Base-by-base conservation (phyloP, 1,140 invertebrate genomes). In the Papilio polyxenes region DNA sequence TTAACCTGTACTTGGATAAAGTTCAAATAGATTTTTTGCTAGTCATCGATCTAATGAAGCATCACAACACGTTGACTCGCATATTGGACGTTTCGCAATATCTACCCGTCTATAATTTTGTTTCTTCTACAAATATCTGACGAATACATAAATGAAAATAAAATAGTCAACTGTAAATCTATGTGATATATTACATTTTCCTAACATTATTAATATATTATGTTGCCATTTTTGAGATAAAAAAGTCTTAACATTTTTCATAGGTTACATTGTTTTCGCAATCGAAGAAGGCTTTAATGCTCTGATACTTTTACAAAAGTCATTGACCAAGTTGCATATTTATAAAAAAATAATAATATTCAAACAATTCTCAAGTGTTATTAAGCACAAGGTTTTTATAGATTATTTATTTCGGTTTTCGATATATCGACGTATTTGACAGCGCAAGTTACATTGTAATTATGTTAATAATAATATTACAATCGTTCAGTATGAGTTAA, bases 281-380 rank as follows among this genome's bases (percentile, higher is more conserved):
- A 87, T 84, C 75, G 44, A 72, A 44, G 80, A 83, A 84, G 82
- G 83, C 72, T 86, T 85, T 81, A 86, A 83, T 86, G 85, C 85
- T 86, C 86, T 85, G 84, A 83, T 87, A 86, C 83, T 86, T 85
- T 87, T 88, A 87, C 83, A 81, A 85, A 87, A 87, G 84, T 83
- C 86, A 87, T 87, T 87, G 86, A 86, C 85, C 85, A 87, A 86
- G 84, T 84, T 86, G 83, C 85, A 82, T 87, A 87, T 85, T 81
- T 80, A 15, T 72, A 72, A 37, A 84, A 83, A 84, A 83, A 62
- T 75, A 82, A 82, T 86, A 83, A 82, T 82, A 85, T 83, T 82
- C 82, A 82, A 56, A 79, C 78, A 80, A 86, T 82, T 80, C 83
- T 81, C 79, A 83, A 80, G 83, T 53, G 75, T 87, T 80, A 85